Evolutionary conservation across 2,797 vertebrate species (phyloP), one percentile per base, ranked within the genome.

Genomic region (Xyrichtys novacula): DNA sequence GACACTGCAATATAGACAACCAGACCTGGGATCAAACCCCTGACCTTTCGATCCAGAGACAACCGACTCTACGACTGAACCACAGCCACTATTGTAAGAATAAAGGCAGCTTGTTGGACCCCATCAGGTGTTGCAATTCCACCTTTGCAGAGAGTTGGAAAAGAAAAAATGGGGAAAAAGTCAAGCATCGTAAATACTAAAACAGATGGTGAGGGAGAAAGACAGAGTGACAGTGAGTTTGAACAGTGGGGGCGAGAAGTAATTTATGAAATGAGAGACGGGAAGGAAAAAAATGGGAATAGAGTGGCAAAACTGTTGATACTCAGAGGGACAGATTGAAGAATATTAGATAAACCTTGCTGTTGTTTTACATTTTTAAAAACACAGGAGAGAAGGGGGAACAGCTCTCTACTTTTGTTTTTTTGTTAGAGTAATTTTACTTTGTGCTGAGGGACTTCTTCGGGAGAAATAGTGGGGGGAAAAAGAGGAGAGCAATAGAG

Each of bases 281-380:
- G 17, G 9, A 40, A 34, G 28, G n/a, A n/a, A 56, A 28, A 56
- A 63, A 78, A 69, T 66, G 61, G 52, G 61, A 76, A 65, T 46
- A 6, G 48, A 58, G 26, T 67, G 63, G 74, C 34, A 62, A 77
- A 83, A 76, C 70, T 46, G 1, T 47, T 49, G 46, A 72, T 66
- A 73, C 68, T 65, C 67, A 61, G 64, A 74, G 65, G 60, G 64
- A 64, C 44, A 80, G 74, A 76, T 47, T 42, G 43, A 64, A 66
- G 56, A 85, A 87, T 88, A 83, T 67, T 74, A 81, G 72, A 89
- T 88, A 47, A 84, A 70, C 71, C 54, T 55, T 74, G 82, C 40
- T 71, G 66, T 77, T 83, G 74, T 85, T 87, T 82, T 84, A 83
- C 74, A 74, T 78, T 68, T 86, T 47, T 56, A 59, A 76, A 80